These are phyloP conservation scores for Molanna angustata DNA, from an alignment of 2,888 invertebrate species.

Conservation along the genomic window DNA sequence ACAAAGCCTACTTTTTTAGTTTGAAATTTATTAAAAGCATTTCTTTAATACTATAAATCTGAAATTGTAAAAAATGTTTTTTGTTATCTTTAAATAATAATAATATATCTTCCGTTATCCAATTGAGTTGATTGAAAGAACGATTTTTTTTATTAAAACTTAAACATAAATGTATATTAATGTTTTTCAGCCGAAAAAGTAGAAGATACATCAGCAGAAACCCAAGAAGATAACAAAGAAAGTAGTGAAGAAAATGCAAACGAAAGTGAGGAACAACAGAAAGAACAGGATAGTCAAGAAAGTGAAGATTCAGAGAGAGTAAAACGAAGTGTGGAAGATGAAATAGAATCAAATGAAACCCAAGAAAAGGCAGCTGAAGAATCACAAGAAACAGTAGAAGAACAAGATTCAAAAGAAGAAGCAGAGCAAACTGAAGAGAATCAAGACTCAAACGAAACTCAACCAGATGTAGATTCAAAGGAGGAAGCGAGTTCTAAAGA, in stretches of 20 bases:
- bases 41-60: too few relatives aligned
- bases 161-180: neutral
- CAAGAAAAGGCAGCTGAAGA: conserved; percentile 33
- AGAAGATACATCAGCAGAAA: conserved; percentile 29
- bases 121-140: neutral
- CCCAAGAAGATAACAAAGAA: conserved; percentile 36
- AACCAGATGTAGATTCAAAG: conserved; percentile 35
- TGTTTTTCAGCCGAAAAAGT: conserved; percentile 7
- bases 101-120: too few relatives aligned
- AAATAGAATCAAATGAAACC: conserved; percentile 37
- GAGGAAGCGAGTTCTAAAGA: conserved; percentile 34
- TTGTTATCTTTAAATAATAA: too few relatives aligned
- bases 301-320: conserved; percentile 25
- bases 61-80: too few relatives aligned
- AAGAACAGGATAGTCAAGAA: conserved; percentile 32
- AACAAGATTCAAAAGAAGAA: conserved; percentile 38
- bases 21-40: too few relatives aligned
- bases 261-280: conserved; percentile 34
- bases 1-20: too few relatives aligned
- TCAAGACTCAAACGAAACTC: conserved; percentile 12
- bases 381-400: conserved; percentile 36
- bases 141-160: too few relatives aligned
- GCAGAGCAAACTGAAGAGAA: conserved; percentile 34
- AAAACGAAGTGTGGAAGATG: conserved; percentile 36
- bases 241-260: conserved; percentile 33